Conservation (phyloP, 2,797 vertebrate species). For the Acanthopagrus latus region DNA sequence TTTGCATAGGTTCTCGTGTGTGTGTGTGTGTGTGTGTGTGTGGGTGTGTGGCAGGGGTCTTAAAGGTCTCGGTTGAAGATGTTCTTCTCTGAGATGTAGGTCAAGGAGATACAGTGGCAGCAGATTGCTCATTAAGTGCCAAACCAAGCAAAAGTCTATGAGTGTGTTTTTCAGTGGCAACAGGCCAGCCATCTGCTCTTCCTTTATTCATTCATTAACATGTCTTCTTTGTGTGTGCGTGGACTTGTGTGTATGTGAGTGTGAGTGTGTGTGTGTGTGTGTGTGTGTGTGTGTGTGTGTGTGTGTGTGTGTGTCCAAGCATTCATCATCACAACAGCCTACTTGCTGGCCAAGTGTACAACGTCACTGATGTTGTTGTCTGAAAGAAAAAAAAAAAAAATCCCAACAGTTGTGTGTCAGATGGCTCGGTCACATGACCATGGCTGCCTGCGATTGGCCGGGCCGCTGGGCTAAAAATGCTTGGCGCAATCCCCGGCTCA, state of each 20-base stretch:
- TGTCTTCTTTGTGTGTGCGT: conserved; percentile 67
- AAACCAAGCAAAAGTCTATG: conserved; percentile 84
- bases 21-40: conserved; percentile 24
- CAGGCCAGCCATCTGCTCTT: conserved; percentile 83
- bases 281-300: conserved; percentile 52
- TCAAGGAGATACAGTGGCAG: conserved; percentile 79
- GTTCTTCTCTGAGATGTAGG: conserved; percentile 76
- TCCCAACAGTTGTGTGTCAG: conserved; percentile 75
- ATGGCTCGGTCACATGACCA: conserved; percentile 77
- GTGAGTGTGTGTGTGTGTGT: conserved; percentile 56
- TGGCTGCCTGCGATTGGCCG: conserved; percentile 71
- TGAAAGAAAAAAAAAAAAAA: no score
- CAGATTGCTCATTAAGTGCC: conserved; percentile 87
- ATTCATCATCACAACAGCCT: conserved; percentile 72
- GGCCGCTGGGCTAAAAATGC: conserved; percentile 74
- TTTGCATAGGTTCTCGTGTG: not conserved
- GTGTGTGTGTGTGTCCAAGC: conserved; percentile 50
- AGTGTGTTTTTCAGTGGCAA: conserved; percentile 83
- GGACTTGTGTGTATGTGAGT: conserved; percentile 50
- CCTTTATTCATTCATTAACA: conserved; percentile 82
- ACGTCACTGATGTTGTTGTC: conserved; percentile 79
- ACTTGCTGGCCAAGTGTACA: conserved; percentile 63
- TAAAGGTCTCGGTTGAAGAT: conserved; percentile 58
- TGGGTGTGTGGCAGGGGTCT: conserved; percentile 31
- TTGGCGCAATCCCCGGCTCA: conserved; percentile 51